These are phyloP conservation scores for Melanerpes aurifrons DNA, from an alignment of 2,113 vertebrate species.

Conservation along the genomic window DNA sequence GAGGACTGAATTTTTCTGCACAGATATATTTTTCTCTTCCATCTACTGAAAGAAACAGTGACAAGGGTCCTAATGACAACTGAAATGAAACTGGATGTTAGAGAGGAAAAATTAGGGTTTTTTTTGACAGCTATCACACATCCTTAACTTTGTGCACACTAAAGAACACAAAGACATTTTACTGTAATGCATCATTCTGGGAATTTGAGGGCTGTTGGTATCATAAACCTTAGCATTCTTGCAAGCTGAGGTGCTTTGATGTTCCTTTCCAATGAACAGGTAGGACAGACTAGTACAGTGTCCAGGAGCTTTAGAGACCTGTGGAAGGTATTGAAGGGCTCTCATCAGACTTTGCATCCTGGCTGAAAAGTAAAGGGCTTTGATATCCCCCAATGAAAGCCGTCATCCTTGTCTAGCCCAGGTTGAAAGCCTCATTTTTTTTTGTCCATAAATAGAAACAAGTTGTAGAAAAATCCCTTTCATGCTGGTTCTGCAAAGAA, in stretches of 20 bases:
- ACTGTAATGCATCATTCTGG: too few relatives aligned
- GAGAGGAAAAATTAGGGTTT: neutral
- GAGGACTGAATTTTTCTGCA: neutral
- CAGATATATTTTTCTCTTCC: neutral
- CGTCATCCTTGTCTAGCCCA: neutral
- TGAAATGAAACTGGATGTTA: neutral
- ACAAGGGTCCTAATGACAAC: neutral
- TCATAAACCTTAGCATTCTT: too few relatives aligned
- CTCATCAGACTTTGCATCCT: neutral
- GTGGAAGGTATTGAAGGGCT: neutral
- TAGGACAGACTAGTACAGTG: too few relatives aligned
- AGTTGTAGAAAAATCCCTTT: neutral
- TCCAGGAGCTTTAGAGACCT: neutral
- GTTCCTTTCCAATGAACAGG: too few relatives aligned
- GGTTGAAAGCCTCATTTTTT: neutral
- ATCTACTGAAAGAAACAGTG: neutral
- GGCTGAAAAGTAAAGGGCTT: neutral
- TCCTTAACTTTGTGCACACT: too few relatives aligned
- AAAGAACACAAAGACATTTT: too few relatives aligned
- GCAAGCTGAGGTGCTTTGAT: too few relatives aligned
- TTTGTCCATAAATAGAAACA: neutral
- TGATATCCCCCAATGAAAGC: neutral
- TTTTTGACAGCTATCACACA: too few relatives aligned
- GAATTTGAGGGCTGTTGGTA: too few relatives aligned
- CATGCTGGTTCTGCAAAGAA: neutral